These are phyloP conservation scores for Bubo blakistoni DNA, from an alignment of 2,113 vertebrate genomes.

Conservation along the genomic window DNA sequence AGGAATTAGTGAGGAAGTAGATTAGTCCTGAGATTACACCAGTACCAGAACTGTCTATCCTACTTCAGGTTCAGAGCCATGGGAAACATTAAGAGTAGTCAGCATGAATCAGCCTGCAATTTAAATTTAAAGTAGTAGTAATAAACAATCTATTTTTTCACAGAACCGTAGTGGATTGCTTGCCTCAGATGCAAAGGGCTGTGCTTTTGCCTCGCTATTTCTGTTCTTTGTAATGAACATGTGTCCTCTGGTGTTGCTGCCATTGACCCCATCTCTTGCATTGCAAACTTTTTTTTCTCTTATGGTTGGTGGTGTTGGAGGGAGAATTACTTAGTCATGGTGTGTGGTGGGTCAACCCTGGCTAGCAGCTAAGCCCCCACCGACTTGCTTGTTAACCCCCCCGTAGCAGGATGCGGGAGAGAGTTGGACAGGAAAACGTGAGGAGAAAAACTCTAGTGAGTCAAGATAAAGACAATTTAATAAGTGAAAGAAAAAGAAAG, in stretches of 20 bases:
- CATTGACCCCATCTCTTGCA: background rate
- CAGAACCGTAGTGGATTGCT: background rate
- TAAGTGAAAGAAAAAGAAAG: background rate
- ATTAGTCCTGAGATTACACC: slow-evolving; percentile 51
- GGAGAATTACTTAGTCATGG: background rate
- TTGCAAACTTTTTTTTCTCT: background rate
- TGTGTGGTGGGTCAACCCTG: background rate
- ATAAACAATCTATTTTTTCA: background rate
- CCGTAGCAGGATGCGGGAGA: background rate
- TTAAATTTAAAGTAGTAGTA: slow-evolving; percentile 21
- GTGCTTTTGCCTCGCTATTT: background rate
- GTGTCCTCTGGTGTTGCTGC: background rate
- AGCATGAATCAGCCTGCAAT: slow-evolving; percentile 26
- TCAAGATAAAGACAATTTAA: background rate
- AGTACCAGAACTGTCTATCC: slow-evolving; percentile 6
- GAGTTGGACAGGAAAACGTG: background rate
- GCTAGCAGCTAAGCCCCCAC: background rate
- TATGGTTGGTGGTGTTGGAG: background rate
- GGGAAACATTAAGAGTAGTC: slow-evolving; percentile 5
- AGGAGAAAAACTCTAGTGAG: background rate
- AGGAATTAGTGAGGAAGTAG: slow-evolving; percentile 51
- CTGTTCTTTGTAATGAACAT: background rate
- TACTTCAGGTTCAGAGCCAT: slow-evolving; percentile 26
- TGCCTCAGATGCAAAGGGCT: background rate
- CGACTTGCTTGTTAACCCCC: background rate